Base-by-base conservation (phyloP, 2,797 vertebrate species). In the Urosaurus nigricauda region DNA sequence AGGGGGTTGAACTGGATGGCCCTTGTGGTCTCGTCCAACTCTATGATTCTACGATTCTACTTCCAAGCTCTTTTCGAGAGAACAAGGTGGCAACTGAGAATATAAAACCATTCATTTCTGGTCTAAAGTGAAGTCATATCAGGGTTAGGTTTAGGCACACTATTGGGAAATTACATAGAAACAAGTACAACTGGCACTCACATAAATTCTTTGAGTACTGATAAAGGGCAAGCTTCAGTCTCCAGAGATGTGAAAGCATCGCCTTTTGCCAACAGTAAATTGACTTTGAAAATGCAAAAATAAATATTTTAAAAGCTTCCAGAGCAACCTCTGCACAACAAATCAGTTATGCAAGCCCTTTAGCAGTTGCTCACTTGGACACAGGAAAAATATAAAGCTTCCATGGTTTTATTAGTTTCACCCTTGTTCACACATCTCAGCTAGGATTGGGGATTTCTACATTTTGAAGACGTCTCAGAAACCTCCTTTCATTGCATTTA, bases 311-410 rank as follows among this genome's bases (percentile, higher is more conserved):
- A 37, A 63, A 78, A 86, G 80, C 13, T 12, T 32, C 29, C 17
- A 11, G 63, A 14, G 53, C 35, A 70, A 58, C 71, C 74, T n/a
- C 0, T 0, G 14, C 0, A 0, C 0, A 21, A 32, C 26, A 7
- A 40, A 63, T 51, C 21, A 24, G 51, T 32, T 21, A 4, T 75
- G 32, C 70, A 63, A 83, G 65, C 26, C 47, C 43, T 7, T 5
- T 70, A 24, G 24, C 32, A 71, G 37, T 51, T 71, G 24, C 58
- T 68, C 65, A 32, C 2, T 68, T 68, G 65, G 65, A 68, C 29
- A 32, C 11, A 68, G 32, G 21, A 68, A 68, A 68, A 32, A 29
- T 32, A 29, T 32, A 32, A 68, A 68, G 65, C 24, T 68, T 32
- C 65, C 32, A 26, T 12, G 19, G n/a, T 37, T 35, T 73, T 53